These are phyloP conservation scores for Tragelaphus oryx DNA, from an alignment of 2,797 vertebrate species.

Conservation along the genomic window DNA sequence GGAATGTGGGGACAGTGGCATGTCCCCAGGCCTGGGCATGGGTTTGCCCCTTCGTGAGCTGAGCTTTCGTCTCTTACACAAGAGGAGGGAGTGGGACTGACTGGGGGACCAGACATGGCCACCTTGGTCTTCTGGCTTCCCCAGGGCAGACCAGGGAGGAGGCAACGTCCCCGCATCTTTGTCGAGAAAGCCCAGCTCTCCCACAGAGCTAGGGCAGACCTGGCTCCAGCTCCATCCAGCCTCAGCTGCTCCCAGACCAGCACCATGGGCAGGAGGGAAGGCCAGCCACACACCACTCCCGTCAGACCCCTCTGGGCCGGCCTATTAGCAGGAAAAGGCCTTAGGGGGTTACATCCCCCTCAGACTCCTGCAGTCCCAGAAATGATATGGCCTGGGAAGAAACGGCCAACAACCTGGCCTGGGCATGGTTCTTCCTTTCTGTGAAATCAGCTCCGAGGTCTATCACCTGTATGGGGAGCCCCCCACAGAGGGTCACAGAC, in stretches of 20 bases:
- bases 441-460: neutral
- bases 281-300: rapidly evolving
- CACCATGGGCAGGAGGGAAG: neutral
- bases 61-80: neutral
- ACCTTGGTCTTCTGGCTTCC: neutral
- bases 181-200: neutral
- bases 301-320: rapidly evolving
- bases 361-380: neutral
- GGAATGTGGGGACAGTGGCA: neutral
- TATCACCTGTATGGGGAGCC: neutral
- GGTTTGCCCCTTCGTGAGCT: neutral
- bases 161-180: neutral
- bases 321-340: neutral
- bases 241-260: neutral
- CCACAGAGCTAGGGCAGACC: neutral
- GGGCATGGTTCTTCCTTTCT: neutral
- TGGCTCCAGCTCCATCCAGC: rapidly evolving
- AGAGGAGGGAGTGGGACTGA: neutral
- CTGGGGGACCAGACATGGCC: neutral
- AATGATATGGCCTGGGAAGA: neutral
- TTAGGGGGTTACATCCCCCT: neutral
- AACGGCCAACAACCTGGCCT: neutral
- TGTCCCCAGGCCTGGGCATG: neutral
- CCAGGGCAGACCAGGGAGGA: neutral
- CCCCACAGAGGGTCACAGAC: neutral